These are phyloP conservation scores for Polypterus bichir DNA, from an alignment of 2,113 vertebrate species.

Conservation along the genomic window DNA sequence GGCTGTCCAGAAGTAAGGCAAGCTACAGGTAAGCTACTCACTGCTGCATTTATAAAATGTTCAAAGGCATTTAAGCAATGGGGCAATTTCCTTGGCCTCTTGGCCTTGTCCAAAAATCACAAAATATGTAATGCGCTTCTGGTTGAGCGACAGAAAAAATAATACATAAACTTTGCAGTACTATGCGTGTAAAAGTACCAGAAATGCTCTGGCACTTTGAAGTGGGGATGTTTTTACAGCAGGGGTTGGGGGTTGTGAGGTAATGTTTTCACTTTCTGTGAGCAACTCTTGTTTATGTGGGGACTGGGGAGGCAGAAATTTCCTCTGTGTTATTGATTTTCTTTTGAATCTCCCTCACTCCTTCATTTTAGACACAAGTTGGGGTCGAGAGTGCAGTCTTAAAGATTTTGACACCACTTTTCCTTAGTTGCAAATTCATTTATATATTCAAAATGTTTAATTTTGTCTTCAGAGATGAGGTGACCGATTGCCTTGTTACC, in stretches of 20 bases:
- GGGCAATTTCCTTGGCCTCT: conserved; percentile 25
- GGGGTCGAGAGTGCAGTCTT: too few species aligned
- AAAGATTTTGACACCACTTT: too few species aligned
- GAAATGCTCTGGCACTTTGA: conserved; percentile 33
- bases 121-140: conserved; percentile 29
- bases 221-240: conserved; percentile 37
- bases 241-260: conserved; percentile 25
- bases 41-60: conserved; percentile 30
- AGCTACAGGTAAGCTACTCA: conserved; percentile 14
- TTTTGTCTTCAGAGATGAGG: too few species aligned
- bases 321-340: conserved; percentile 19
- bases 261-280: conserved; percentile 36
- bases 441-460: too few species aligned
- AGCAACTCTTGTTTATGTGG: conserved; percentile 27
- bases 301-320: conserved; percentile 25
- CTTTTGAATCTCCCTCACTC: conserved; percentile 19
- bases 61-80: conserved; percentile 27
- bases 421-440: too few species aligned
- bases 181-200: conserved; percentile 19
- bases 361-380: neutral
- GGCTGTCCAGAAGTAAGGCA: neutral
- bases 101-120: conserved; percentile 27
- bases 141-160: conserved; percentile 29
- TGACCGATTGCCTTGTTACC: too few species aligned
- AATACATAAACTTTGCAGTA: conserved; percentile 18